Conservation (phyloP, 1,140 invertebrate species). For the Microvelia longipes region DNA sequence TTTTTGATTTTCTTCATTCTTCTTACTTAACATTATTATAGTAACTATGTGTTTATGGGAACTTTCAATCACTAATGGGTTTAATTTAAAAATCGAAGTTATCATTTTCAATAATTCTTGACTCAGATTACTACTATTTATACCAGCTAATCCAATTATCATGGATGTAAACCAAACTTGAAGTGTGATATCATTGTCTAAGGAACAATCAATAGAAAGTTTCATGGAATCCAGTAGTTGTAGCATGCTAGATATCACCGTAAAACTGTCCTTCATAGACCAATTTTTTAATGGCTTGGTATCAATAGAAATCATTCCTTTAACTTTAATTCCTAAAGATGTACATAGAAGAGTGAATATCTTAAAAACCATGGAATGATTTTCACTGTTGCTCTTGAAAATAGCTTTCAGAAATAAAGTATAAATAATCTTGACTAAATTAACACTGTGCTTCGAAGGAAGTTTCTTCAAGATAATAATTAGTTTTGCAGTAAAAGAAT, state of each 20-base stretch:
- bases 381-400: slow-evolving; percentile 1
- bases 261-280: slow-evolving; percentile 8
- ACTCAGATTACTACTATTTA: slow-evolving; percentile 7
- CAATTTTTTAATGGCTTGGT: slow-evolving; percentile 12
- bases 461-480: slow-evolving; percentile 5
- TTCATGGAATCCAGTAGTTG: slow-evolving; percentile 7
- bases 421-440: slow-evolving; percentile 6
- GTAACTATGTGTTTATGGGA: slow-evolving; percentile 2
- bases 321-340: slow-evolving; percentile 9
- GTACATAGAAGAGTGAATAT: slow-evolving; percentile 7
- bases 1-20: neutral
- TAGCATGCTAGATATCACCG: slow-evolving; percentile 7
- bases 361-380: slow-evolving; percentile 6
- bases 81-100: slow-evolving; percentile 9
- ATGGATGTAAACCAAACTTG: slow-evolving; percentile 13
- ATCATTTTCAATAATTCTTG: slow-evolving; percentile 10
- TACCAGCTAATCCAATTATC: slow-evolving; percentile 10
- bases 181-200: slow-evolving; percentile 8
- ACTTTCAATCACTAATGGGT: slow-evolving; percentile 12
- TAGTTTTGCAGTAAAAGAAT: neutral
- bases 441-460: slow-evolving; percentile 1
- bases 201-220: slow-evolving; percentile 2
- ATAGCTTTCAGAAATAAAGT: slow-evolving; percentile 7
- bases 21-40: slow-evolving; percentile 9
- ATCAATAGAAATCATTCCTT: slow-evolving; percentile 10